phyloP scores from a whole-genome alignment of 2,888 invertebrate genomes.

The Bombyx huttoni region DNA sequence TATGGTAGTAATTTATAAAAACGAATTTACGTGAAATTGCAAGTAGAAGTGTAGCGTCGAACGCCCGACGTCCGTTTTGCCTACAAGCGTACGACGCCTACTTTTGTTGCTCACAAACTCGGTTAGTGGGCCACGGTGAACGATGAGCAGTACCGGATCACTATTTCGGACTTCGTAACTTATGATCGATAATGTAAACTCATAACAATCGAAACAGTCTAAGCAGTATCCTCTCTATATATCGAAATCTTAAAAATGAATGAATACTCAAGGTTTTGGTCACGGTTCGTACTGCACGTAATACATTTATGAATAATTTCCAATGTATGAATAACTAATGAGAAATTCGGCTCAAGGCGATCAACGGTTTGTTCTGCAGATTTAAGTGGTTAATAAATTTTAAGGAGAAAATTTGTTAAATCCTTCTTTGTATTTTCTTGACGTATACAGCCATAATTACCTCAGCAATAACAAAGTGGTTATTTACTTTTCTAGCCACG shows the following conservation, averaged over 20 bases:
- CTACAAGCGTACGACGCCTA: conserved; percentile 35
- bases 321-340: neutral
- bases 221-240: neutral
- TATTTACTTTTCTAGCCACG: no score
- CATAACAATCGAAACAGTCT: conserved; percentile 6
- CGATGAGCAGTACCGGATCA: conserved; percentile 55
- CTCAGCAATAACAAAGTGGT: no score
- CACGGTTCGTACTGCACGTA: conserved; percentile 4
- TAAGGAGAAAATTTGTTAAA: no score
- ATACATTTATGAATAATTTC: conserved; percentile 3
- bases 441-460: no score
- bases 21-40: no score
- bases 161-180: conserved; percentile 17
- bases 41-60: neutral
- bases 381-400: no score
- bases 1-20: no score
- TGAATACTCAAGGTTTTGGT: neutral
- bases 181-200: conserved; percentile 29
- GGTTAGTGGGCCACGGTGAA: conserved; percentile 63
- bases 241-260: no score
- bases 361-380: no score
- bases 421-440: no score
- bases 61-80: conserved; percentile 15
- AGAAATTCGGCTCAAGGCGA: no score
- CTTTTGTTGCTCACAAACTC: conserved; percentile 43